Conservation (phyloP, 1,140 invertebrate genomes). For the Leptonema lineaticorne region DNA sequence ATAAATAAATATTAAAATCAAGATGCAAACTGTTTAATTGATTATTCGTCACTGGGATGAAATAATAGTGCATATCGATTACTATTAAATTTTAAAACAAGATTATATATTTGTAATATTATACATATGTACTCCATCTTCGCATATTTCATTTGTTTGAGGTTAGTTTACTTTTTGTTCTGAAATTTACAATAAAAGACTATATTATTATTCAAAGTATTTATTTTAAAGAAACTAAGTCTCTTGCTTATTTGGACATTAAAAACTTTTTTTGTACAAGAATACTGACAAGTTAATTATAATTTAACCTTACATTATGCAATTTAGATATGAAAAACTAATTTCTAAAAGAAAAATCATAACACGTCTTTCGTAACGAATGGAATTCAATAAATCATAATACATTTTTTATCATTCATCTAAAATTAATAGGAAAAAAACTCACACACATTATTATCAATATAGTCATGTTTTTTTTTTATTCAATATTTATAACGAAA, state of each 20-base stretch:
- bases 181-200: background rate
- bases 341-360: background rate
- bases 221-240: slow-evolving; percentile 23
- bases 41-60: too few species aligned
- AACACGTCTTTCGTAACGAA: background rate
- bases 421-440: background rate
- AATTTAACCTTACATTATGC: slow-evolving; percentile 4
- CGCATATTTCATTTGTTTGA: too few species aligned
- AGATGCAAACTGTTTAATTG: too few species aligned
- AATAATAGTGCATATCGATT: too few species aligned
- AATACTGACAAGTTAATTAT: slow-evolving; percentile 35
- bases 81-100: too few species aligned
- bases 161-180: too few species aligned
- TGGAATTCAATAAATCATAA: background rate
- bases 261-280: slow-evolving; percentile 30
- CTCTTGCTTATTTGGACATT: slow-evolving; percentile 8
- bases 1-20: too few species aligned
- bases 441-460: background rate
- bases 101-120: too few species aligned
- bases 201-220: background rate
- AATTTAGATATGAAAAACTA: slow-evolving; percentile 7
- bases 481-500: slow-evolving; percentile 2
- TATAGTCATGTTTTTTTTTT: background rate
- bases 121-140: too few species aligned
- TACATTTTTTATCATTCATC: background rate